phyloP scores from a whole-genome alignment of 2,113 vertebrate genomes.

The Vombatus ursinus region DNA sequence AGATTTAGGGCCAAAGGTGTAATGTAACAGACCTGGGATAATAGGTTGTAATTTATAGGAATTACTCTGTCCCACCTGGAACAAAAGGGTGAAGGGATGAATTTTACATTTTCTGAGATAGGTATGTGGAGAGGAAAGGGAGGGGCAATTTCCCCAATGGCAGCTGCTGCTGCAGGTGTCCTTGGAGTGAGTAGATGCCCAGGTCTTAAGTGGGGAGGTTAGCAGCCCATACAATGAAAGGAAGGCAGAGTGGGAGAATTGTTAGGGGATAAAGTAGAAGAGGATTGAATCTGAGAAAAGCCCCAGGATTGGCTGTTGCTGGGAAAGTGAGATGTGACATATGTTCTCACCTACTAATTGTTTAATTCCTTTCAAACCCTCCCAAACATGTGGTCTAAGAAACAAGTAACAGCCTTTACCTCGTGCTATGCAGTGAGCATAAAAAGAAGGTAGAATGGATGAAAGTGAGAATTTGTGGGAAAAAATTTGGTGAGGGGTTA shows the following conservation, averaged over 20 bases:
- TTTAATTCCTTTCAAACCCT: background rate
- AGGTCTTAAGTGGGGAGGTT: background rate
- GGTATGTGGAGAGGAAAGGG: background rate
- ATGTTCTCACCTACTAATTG: background rate
- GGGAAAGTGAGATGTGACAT: too few species aligned
- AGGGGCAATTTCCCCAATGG: background rate
- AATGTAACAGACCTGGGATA: background rate
- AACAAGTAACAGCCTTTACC: too few species aligned
- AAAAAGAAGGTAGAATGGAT: too few species aligned
- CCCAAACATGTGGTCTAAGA: too few species aligned
- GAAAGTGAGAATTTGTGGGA: too few species aligned
- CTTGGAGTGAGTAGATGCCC: background rate
- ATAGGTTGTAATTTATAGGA: background rate
- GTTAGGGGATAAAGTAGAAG: background rate
- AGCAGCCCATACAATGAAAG: background rate
- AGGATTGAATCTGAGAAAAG: background rate
- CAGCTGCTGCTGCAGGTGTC: background rate
- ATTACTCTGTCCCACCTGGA: background rate
- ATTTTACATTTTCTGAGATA: too few species aligned
- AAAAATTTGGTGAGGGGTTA: too few species aligned
- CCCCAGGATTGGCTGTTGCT: background rate
- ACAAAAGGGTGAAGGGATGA: background rate
- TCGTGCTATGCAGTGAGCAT: too few species aligned
- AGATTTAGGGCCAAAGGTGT: background rate
- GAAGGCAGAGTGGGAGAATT: background rate